phyloP scores from a whole-genome alignment of 2,113 vertebrate genomes.

The Vulpes lagopus region DNA sequence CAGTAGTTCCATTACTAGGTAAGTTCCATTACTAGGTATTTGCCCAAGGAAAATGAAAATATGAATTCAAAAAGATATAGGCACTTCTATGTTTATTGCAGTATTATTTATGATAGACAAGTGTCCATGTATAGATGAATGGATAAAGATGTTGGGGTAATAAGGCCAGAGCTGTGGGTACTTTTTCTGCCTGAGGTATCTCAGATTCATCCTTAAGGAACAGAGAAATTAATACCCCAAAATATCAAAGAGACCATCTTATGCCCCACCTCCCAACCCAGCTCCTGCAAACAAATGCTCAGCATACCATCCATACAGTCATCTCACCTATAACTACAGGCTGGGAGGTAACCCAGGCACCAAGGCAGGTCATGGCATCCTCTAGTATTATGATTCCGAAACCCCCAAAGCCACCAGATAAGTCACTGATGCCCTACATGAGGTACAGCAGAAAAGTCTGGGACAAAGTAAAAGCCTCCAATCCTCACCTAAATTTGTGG shows the following conservation, averaged over 20 bases:
- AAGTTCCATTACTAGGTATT: background rate
- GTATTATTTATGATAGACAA: background rate
- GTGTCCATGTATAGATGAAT: background rate
- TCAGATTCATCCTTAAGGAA: background rate
- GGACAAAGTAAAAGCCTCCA: slow-evolving; percentile 99
- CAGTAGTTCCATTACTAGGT: background rate
- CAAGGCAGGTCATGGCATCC: slow-evolving; percentile 99
- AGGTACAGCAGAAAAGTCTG: slow-evolving; percentile 99
- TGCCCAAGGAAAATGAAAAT: background rate
- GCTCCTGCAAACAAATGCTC: slow-evolving; percentile 99
- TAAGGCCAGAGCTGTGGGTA: background rate
- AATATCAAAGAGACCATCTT: slow-evolving; percentile 92
- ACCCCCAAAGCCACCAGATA: slow-evolving; percentile 99
- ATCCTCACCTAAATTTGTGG: slow-evolving; percentile 99
- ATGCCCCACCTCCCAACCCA: slow-evolving; percentile 97
- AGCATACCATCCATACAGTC: slow-evolving; percentile 99
- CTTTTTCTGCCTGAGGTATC: background rate
- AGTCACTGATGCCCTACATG: slow-evolving; percentile 99
- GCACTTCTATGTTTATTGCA: background rate
- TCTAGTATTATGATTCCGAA: slow-evolving; percentile 98
- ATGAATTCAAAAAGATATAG: background rate
- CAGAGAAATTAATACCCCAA: background rate
- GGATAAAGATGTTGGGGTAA: background rate
- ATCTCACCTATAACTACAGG: slow-evolving; percentile 99
- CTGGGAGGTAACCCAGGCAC: slow-evolving; percentile 99